These are phyloP conservation scores for Catocala fraxini DNA, from an alignment of 2,888 invertebrate species.

Conservation along the genomic window DNA sequence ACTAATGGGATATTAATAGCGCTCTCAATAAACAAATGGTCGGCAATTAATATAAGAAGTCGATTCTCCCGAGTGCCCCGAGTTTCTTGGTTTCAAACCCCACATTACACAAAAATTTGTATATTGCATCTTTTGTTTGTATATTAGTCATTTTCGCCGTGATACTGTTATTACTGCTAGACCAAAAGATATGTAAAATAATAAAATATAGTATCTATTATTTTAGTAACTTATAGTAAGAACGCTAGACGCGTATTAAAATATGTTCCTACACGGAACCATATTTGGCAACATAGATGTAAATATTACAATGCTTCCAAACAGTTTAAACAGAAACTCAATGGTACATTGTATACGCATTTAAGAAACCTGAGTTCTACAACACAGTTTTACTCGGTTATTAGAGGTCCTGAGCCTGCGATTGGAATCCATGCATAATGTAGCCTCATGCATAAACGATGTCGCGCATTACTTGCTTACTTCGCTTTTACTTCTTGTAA, in stretches of 20 bases:
- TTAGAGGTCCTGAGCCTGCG: slow-evolving; percentile 66
- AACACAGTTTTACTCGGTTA: slow-evolving; percentile 65
- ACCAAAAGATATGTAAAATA: no score
- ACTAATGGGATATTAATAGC: no score
- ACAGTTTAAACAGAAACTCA: slow-evolving; percentile 47
- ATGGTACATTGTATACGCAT: slow-evolving; percentile 48
- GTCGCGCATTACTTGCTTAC: slow-evolving; percentile 68
- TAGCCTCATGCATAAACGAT: slow-evolving; percentile 79
- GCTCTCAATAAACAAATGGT: no score
- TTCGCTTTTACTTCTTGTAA: slow-evolving; percentile 68
- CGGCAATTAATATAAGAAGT: no score
- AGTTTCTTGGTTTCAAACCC: no score
- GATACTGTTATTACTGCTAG: no score
- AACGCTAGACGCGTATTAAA: slow-evolving; percentile 2
- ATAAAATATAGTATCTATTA: no score
- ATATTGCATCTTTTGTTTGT: no score
- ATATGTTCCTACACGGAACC: slow-evolving; percentile 43
- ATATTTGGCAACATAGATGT: slow-evolving; percentile 38
- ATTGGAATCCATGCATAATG: slow-evolving; percentile 81
- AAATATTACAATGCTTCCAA: slow-evolving; percentile 51
- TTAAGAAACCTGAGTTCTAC: slow-evolving; percentile 50
- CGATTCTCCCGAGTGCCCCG: no score
- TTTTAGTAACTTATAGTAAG: no score
- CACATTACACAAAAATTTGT: no score
- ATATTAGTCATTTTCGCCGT: no score